These are phyloP conservation scores for Pao palembangensis DNA, from an alignment of 2,113 vertebrate genomes.

Conservation along the genomic window DNA sequence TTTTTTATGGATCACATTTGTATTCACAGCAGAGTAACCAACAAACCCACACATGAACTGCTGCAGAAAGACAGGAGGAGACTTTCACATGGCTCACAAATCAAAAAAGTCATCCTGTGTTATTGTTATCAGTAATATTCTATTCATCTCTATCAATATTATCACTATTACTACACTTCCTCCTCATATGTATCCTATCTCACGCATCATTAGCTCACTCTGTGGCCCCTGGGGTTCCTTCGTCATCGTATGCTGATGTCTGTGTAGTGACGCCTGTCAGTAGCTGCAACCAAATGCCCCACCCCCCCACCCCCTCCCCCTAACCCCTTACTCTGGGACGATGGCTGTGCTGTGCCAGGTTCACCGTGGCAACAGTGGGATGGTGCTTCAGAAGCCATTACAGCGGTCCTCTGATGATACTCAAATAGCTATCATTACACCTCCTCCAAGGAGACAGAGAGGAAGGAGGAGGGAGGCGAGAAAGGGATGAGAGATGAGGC, in stretches of 20 bases:
- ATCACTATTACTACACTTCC: slow-evolving; percentile 70
- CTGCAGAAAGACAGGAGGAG: slow-evolving; percentile 2
- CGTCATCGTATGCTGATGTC: slow-evolving; percentile 70
- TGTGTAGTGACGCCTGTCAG: slow-evolving; percentile 62
- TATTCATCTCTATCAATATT: slow-evolving; percentile 71
- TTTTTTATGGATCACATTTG: too few species aligned
- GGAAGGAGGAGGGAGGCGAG: slow-evolving; percentile 10
- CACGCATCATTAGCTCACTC: slow-evolving; percentile 74
- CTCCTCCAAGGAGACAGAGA: slow-evolving; percentile 71
- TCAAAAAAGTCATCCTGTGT: slow-evolving; percentile 56
- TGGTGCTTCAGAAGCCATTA: slow-evolving; percentile 81
- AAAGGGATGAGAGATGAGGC: slow-evolving; percentile 15
- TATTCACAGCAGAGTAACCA: too few species aligned
- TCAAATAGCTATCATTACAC: slow-evolving; percentile 85
- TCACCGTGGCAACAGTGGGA: slow-evolving; percentile 76
- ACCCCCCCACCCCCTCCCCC: background rate
- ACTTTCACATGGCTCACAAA: slow-evolving; percentile 36
- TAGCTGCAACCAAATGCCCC: slow-evolving; percentile 62
- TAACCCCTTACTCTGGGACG: slow-evolving; percentile 52
- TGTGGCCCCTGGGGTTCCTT: slow-evolving; percentile 65
- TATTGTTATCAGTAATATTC: slow-evolving; percentile 65
- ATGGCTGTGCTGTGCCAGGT: slow-evolving; percentile 73
- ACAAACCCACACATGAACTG: background rate
- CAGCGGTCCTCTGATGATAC: slow-evolving; percentile 78
- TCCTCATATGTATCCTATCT: slow-evolving; percentile 70